These are phyloP conservation scores for Pachyuromys duprasi DNA, from an alignment of 2,797 vertebrate genomes.

Conservation along the genomic window DNA sequence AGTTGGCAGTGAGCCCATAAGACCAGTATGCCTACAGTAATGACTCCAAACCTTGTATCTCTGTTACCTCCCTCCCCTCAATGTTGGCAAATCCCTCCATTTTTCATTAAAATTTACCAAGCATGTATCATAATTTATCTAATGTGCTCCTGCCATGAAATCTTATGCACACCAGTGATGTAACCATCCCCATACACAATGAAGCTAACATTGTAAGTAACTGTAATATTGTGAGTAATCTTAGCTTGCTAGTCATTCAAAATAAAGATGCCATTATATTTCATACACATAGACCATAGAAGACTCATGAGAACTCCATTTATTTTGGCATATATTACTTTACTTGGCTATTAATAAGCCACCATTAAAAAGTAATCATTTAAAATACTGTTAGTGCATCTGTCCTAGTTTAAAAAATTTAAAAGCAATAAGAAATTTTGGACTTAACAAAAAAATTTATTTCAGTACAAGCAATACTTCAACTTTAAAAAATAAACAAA, in stretches of 20 bases:
- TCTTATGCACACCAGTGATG: neutral
- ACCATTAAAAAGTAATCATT: neutral
- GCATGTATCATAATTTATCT: slow-evolving; percentile 18
- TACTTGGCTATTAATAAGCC: neutral
- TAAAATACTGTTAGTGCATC: neutral
- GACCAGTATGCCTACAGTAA: neutral
- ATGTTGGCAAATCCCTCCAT: neutral
- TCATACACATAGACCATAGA: neutral
- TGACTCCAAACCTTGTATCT: neutral
- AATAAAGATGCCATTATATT: neutral
- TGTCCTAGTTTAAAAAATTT: slow-evolving; percentile 6
- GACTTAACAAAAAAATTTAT: slow-evolving; percentile 28
- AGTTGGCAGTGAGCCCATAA: neutral
- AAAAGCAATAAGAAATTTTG: slow-evolving; percentile 27
- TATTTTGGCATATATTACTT: slow-evolving; percentile 29
- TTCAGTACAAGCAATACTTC: slow-evolving; percentile 21
- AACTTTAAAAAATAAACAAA: neutral
- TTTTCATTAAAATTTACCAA: neutral
- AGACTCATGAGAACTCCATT: neutral
- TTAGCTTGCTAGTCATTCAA: neutral
- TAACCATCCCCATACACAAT: neutral
- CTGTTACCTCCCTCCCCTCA: neutral
- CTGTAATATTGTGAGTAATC: slow-evolving; percentile 9
- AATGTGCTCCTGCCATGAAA: neutral
- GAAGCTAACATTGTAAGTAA: slow-evolving; percentile 24